phyloP scores from a whole-genome alignment of 2,113 vertebrate species.

The Spilogale gracilis region DNA sequence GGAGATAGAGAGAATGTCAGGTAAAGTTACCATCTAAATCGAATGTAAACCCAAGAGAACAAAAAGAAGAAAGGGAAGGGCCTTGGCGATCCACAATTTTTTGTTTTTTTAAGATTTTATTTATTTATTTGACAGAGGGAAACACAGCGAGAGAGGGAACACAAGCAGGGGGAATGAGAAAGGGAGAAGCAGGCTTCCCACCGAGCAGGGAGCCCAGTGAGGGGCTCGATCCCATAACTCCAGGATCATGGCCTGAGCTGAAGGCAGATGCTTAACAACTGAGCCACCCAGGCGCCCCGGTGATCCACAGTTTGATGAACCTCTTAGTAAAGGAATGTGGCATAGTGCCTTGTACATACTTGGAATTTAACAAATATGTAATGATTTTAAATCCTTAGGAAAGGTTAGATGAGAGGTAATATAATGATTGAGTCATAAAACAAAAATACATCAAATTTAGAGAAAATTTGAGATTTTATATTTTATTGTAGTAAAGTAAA shows the following conservation, averaged over 20 bases:
- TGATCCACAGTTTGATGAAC: neutral
- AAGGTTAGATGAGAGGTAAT: slow-evolving; percentile 1
- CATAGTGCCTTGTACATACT: neutral
- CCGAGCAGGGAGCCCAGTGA: too few species aligned
- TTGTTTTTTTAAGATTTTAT: too few species aligned
- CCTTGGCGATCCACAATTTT: neutral
- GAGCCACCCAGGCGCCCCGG: neutral
- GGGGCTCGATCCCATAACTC: too few species aligned
- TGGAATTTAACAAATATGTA: slow-evolving; percentile 5
- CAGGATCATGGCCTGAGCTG: too few species aligned
- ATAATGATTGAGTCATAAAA: neutral
- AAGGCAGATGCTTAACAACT: too few species aligned
- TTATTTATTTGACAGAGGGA: too few species aligned
- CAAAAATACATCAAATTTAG: slow-evolving; percentile 24
- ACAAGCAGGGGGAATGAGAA: too few species aligned
- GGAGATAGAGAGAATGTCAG: neutral
- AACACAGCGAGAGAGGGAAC: too few species aligned
- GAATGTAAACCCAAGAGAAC: slow-evolving; percentile 9
- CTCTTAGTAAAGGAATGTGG: neutral
- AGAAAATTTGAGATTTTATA: neutral
- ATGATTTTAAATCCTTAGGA: slow-evolving; percentile 5
- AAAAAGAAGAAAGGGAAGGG: neutral
- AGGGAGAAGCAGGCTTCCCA: too few species aligned
- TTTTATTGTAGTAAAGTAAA: slow-evolving; percentile 21
- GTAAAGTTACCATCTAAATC: neutral